Percentiles rank a stretch among this genome's conserved stretches.
Conservation (phyloP, 2,797 vertebrate genomes). For the Oophaga sylvatica region DNA sequence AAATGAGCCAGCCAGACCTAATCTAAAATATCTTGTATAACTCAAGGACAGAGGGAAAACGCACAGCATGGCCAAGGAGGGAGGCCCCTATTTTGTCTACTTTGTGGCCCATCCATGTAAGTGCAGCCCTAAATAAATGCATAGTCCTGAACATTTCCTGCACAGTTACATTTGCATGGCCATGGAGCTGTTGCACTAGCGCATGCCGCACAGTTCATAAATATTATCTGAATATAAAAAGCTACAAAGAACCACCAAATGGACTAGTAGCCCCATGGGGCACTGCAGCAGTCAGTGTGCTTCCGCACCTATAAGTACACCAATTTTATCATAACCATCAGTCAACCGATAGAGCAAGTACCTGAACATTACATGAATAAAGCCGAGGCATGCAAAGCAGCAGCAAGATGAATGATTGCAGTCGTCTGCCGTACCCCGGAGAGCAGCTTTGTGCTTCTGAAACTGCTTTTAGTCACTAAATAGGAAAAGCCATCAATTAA, state of each 20-base stretch:
- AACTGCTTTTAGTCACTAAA: conserved; percentile 36
- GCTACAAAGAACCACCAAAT: not conserved
- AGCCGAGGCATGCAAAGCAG: conserved; percentile 7
- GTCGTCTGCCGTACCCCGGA: conserved; percentile 5
- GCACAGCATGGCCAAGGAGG: not conserved
- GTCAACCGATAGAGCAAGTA: conserved; percentile 14
- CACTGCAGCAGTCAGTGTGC: not conserved
- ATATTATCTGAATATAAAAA: conserved; percentile 4
- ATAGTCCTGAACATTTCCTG: no score
- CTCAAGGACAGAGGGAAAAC: not conserved
- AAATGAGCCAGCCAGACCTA: not conserved
- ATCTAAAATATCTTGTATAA: not conserved
- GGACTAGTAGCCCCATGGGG: not conserved
- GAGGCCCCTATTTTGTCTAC: not conserved
- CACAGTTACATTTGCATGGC: no score
- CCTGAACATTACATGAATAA: conserved; percentile 23
- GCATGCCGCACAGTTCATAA: not conserved
- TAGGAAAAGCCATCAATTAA: conserved; percentile 43
- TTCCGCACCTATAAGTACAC: conserved; percentile 20
- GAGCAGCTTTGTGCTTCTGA: conserved; percentile 27
- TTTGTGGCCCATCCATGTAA: not conserved
- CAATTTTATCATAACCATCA: conserved; percentile 26
- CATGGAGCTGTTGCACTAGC: not conserved
- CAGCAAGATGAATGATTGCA: conserved; percentile 45
- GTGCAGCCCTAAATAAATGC: not conserved